Evolutionary conservation across 2,888 invertebrate species (phyloP).

Genomic region (Spialia ferax): DNA sequence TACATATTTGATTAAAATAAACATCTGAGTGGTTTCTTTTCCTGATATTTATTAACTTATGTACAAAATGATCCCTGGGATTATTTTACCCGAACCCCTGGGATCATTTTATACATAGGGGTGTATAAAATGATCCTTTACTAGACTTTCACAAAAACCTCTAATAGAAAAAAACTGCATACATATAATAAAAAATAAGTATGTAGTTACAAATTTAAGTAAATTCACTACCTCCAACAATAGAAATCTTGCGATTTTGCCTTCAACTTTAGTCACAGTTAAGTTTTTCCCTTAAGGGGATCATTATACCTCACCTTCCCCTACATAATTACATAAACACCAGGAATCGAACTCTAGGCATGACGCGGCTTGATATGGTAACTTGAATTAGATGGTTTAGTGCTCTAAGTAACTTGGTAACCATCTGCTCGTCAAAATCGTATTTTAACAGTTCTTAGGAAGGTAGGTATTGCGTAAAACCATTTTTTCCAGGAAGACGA

Average conservation of each 20-base stretch:
- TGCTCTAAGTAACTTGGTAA: too few species aligned
- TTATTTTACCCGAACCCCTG: slow-evolving; percentile 4
- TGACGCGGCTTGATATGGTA: too few species aligned
- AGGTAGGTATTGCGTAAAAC: too few species aligned
- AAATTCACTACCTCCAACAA: background rate
- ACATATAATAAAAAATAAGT: background rate
- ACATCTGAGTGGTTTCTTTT: background rate
- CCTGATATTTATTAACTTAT: too few species aligned
- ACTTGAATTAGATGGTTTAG: too few species aligned
- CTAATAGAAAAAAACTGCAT: background rate
- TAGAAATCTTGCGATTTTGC: background rate
- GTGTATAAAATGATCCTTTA: background rate
- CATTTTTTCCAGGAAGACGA: too few species aligned
- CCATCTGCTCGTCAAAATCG: too few species aligned
- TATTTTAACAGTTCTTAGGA: too few species aligned
- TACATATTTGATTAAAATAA: background rate
- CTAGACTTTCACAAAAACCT: background rate
- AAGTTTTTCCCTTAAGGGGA: background rate
- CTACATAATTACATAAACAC: too few species aligned
- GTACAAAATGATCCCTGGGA: background rate
- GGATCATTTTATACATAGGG: slow-evolving; percentile 10
- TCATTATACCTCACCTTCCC: background rate
- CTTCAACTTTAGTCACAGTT: slow-evolving; percentile 1
- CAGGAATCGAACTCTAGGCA: too few species aligned
- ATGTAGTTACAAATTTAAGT: background rate